phyloP scores from a whole-genome alignment of 1,140 invertebrate genomes.

The Nylanderia fulva region DNA sequence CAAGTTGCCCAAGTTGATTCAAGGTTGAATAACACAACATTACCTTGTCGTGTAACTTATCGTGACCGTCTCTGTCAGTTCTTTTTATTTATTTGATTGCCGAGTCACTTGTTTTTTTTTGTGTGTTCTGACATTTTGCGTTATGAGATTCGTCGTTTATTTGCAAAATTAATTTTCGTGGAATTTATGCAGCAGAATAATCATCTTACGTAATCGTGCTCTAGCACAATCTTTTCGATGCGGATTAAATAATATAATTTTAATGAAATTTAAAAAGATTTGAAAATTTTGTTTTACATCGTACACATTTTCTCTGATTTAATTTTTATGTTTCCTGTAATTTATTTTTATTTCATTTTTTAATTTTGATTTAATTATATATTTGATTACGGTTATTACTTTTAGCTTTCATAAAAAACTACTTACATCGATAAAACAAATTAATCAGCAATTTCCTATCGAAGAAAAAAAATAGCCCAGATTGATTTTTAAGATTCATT shows the following conservation, averaged over 20 bases:
- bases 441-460: background rate
- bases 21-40: conserved; percentile 41
- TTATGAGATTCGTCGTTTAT: background rate
- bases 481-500: background rate
- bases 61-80: background rate
- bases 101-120: background rate
- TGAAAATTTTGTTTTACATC: background rate
- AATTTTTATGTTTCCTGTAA: background rate
- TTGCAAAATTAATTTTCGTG: background rate
- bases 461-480: background rate
- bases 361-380: background rate
- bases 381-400: conserved; percentile 4
- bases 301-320: background rate
- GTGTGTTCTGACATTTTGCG: background rate
- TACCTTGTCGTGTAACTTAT: background rate
- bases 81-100: conserved; percentile 24
- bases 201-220: background rate
- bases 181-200: background rate
- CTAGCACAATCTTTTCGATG: background rate
- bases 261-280: too few species aligned
- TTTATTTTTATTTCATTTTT: background rate
- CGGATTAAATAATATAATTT: background rate
- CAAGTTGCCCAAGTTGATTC: conserved; percentile 62
- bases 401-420: background rate
- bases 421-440: background rate